Evolutionary conservation across 2,113 vertebrate genomes (phyloP), one percentile per base, ranked within the genome.

Genomic region (Cryptomyrus ogoouensis): DNA sequence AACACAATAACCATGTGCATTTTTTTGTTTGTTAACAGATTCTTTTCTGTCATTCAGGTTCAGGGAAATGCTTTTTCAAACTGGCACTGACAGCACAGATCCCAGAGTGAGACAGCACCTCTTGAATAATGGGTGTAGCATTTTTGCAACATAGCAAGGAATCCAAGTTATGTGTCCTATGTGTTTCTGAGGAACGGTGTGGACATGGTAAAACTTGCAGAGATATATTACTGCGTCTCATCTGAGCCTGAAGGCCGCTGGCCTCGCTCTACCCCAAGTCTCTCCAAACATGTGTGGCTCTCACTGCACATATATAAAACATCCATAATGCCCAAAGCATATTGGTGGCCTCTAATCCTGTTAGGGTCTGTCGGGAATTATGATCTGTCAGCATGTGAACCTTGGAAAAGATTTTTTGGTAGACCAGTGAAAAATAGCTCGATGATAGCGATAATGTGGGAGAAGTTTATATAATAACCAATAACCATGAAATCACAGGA

Each of bases 201-300:
- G 12, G 56, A 89, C 89, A 84, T 58, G 89, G 89, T 62, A 56
- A 47, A 89, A 85, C 89, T 44, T 84, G 89, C 39, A 84, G 39
- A 62, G 80, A 58, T 84, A 62, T 53, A 62, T 89, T 89, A 89
- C 89, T 62, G 80, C 24, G 21, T 85, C 77, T 50, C 80, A 19
- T 62, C 80, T 84, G 49, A 50, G 52, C 49, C 24, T 83, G 39
- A 85, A 62, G 89, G 83, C 46, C 83, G 42, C 39, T 89, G 6
- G 7, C 24, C n/a, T 46, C 42, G 46, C 19, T 88, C 39, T 21
- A 42, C 15, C 7, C 77, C 89, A 35, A 21, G 31, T 89, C 88
- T 47, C 52, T 83, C 10, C 46, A 77, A 46, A 49, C 88, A 44
- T 52, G 1, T 70, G 6, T 21, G 8, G 27, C 27, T 80, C 46